phyloP scores from a whole-genome alignment of 2,888 invertebrate genomes.

The Sialis lutaria region DNA sequence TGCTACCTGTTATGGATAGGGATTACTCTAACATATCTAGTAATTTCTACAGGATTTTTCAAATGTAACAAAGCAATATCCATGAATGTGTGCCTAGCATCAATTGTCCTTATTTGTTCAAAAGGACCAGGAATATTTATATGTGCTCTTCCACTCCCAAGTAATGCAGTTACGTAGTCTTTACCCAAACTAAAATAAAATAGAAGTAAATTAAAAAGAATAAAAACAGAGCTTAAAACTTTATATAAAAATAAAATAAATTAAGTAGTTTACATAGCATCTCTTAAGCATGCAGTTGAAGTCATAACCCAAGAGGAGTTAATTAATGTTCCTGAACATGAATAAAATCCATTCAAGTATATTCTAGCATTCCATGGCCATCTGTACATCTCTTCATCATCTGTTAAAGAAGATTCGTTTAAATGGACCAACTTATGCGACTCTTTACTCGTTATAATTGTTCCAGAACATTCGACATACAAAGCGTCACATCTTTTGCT shows the following conservation, averaged over 20 bases:
- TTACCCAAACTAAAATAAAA: slow-evolving; percentile 27
- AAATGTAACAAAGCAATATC: slow-evolving; percentile 46
- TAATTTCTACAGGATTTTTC: slow-evolving; percentile 34
- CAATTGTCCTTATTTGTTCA: slow-evolving; percentile 49
- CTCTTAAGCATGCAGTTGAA: slow-evolving; percentile 27
- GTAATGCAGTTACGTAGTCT: slow-evolving; percentile 42
- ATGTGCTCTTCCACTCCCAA: slow-evolving; percentile 49
- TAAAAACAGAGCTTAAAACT: background rate
- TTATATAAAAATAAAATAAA: slow-evolving; percentile 8
- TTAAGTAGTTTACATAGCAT: slow-evolving; percentile 23
- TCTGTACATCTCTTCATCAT: slow-evolving; percentile 21
- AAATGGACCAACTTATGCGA: slow-evolving; percentile 9
- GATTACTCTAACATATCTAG: slow-evolving; percentile 48
- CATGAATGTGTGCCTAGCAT: slow-evolving; percentile 36
- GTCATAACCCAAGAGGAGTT: slow-evolving; percentile 47
- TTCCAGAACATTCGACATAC: slow-evolving; percentile 33
- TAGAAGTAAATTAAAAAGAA: background rate
- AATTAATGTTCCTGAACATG: slow-evolving; percentile 51
- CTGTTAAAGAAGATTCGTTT: slow-evolving; percentile 15
- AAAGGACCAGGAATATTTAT: slow-evolving; percentile 40
- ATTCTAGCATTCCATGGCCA: slow-evolving; percentile 64
- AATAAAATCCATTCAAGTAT: slow-evolving; percentile 48
- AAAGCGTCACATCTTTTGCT: slow-evolving; percentile 29
- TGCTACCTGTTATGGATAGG: slow-evolving; percentile 23
- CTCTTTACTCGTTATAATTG: slow-evolving; percentile 22